Percentiles rank a stretch among this genome's conserved stretches.
phyloP scores from a whole-genome alignment of 2,113 vertebrate species.

The Chamaetylas fuelleborni region DNA sequence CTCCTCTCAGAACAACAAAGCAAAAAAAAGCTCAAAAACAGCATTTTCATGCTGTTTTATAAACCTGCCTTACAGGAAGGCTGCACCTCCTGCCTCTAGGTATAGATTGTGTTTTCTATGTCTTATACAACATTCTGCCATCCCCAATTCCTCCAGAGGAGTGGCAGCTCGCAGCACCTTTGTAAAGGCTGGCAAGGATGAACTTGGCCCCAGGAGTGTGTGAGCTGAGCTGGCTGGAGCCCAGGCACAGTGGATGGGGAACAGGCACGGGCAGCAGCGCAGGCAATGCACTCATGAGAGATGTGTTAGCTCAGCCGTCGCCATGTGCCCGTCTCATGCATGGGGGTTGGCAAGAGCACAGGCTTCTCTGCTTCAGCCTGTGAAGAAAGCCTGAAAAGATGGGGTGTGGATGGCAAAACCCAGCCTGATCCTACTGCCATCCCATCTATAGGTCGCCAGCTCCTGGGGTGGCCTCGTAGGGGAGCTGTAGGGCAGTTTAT shows the following conservation, averaged over 20 bases:
- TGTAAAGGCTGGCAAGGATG: neutral
- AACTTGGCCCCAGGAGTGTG: fast-evolving
- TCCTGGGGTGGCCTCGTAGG: neutral
- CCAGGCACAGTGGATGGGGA: neutral
- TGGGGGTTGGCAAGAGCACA: neutral
- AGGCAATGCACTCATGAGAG: fast-evolving
- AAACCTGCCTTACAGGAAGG: neutral
- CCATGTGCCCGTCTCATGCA: neutral
- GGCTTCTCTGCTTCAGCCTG: neutral
- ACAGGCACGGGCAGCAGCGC: fast-evolving
- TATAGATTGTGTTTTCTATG: neutral
- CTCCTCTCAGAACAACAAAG: neutral
- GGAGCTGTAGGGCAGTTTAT: neutral
- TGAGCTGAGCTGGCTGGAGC: neutral
- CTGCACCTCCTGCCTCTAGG: neutral
- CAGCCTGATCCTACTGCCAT: neutral
- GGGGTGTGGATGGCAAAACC: neutral
- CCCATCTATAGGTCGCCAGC: neutral
- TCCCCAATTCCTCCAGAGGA: neutral
- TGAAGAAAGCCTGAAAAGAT: neutral
- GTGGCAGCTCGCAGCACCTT: neutral
- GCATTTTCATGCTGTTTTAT: neutral
- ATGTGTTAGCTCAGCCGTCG: fast-evolving
- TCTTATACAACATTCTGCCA: neutral
- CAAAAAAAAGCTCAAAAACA: neutral